A percentile compares a stretch with the other conserved stretches of the same genome.
phyloP scores from a whole-genome alignment of 2,113 vertebrate genomes.

The Leuciscus idus region DNA sequence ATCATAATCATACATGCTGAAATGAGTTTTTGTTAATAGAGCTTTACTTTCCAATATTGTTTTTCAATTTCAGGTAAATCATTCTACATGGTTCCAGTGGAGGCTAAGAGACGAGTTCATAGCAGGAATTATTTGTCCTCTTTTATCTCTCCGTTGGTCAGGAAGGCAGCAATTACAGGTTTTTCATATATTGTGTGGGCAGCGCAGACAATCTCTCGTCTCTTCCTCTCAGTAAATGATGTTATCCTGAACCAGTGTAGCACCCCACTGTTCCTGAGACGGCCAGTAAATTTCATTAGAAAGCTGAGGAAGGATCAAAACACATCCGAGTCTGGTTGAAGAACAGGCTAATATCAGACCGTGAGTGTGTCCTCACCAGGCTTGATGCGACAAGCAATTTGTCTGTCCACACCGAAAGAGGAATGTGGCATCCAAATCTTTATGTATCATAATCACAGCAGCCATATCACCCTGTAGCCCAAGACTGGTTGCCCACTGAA shows the following conservation, averaged over 20 bases:
- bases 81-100: slow-evolving; percentile 7
- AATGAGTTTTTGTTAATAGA: not conserved
- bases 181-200: slow-evolving; percentile 44
- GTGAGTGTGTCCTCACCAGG: not conserved
- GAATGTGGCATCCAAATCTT: not conserved
- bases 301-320: slow-evolving; percentile 38
- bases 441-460: too few species aligned
- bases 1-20: not conserved
- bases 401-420: not conserved
- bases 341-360: slow-evolving; percentile 17
- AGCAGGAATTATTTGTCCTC: slow-evolving; percentile 35
- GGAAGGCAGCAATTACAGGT: slow-evolving; percentile 43
- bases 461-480: too few species aligned
- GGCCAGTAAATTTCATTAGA: slow-evolving; percentile 54
- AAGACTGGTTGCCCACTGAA: too few species aligned
- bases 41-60: not conserved
- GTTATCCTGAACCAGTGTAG: slow-evolving; percentile 42
- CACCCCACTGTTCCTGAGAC: slow-evolving; percentile 32
- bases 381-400: slow-evolving; percentile 3
- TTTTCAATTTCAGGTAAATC: slow-evolving; percentile 2
- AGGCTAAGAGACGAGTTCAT: slow-evolving; percentile 13
- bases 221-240: slow-evolving; percentile 32
- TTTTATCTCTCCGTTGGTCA: slow-evolving; percentile 40
- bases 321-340: slow-evolving; percentile 20
- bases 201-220: slow-evolving; percentile 20